Base-by-base conservation (phyloP, 2,888 invertebrate genomes). In the Leptinotarsa rubiginosa region DNA sequence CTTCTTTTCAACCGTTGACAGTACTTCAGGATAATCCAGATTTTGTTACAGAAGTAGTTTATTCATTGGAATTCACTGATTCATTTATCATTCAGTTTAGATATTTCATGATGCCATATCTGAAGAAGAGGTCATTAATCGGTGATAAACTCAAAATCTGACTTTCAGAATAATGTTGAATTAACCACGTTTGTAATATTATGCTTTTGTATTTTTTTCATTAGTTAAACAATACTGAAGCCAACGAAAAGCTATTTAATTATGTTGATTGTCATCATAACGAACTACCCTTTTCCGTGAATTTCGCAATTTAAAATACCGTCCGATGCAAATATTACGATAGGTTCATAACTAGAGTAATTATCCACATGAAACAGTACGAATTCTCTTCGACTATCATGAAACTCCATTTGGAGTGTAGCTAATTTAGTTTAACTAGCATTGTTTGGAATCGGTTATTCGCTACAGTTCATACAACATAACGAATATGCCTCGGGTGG, bases 341-440 rank as follows among this genome's bases (percentile, higher is more conserved):
- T 56, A 16, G 56, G 56, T 22, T 15, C 22, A 25, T 56, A 56
- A 56, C 22, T 20, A 56, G 56, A 56, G 56, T 22, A 56, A 56
- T 56, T 22, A 20, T 25, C 65, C 18, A 65, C n/a, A 47, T 16
- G 47, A 65, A 41, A 18, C 20, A 59, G 59, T 13, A 59, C 25
- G 10, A 64, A 71, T 59, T 72, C 69, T 69, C 75, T 65, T 69
- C 72, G 56, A 72, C 67, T 75, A 69, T 69, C 65, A 56, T 56
- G 56, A 66, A 69, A 66, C 69, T 49, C 59, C 72, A 72, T 75
- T 69, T 72, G 56, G 65, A 75, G 69, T 72, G 71, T 56, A 65
- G 72, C 59, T 75, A 75, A 75, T 72, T 72, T 72, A 72, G 68
- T 74, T 74, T 68, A 74, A 71, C 75, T 69, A 65, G 47, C 65